Evolutionary conservation across 2,888 invertebrate genomes (phyloP), one percentile per base, ranked within the genome.

Genomic region (Mesorhabditis sp.): DNA sequence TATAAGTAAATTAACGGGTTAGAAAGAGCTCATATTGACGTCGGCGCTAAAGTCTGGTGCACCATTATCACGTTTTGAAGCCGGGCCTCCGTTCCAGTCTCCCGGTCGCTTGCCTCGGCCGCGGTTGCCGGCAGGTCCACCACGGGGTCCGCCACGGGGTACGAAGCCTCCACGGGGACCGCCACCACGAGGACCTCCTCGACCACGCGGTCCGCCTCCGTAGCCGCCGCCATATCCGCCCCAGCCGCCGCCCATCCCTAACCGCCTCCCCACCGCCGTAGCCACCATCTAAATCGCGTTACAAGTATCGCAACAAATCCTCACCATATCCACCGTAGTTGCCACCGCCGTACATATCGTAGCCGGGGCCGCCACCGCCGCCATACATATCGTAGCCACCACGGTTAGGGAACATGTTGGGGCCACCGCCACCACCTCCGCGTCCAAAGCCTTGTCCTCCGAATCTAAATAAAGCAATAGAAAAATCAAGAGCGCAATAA

Each of bases 71-170:
- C 83, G 75, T 66, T 83, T 83, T 43, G 82, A 77, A 5, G 81
- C 81, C 41, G 83, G 83, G 5, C 83, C 83, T 43, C 80, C 81
- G 43, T 74, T 75, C 67, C 75, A 74, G 68, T 81, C 80, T 58
- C 82, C 81, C 5, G 82, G 81, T 67, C 83, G 69, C 70, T 83
- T 83, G 63, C 81, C 79, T 7, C 81, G 75, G 28, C 82, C 76
- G 6, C 75, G 70, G 63, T 76, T 68, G 70, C 70, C 67, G 28
- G 28, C 28, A 28, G 28, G 28, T 41, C 58, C 70, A 41, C 70
- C 43, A 44, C 70, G 45, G 5, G 58, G 13, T 15, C 67, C 67
- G 43, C 70, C 15, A 44, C 70, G 45, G 5, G 58, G 13, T 15
- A 62, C 67, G 43, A 66, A 10, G 62, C 69, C 70, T 62, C 72